Base-by-base conservation (phyloP, 2,888 invertebrate species). In the Monochamus alternatus region DNA sequence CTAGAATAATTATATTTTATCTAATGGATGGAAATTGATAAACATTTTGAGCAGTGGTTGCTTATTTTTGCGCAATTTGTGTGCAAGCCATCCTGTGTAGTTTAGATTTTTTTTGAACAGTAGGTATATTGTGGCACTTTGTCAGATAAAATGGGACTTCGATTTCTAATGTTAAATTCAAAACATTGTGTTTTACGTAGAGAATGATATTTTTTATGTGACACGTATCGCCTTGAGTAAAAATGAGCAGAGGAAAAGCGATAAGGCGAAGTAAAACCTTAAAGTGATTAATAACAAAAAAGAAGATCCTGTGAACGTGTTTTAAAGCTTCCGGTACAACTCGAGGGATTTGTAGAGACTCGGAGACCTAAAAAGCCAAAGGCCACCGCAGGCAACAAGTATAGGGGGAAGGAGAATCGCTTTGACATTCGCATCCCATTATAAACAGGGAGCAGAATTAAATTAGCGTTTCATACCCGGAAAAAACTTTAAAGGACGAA, bases 311-410 rank as follows among this genome's bases (percentile, higher is more conserved):
- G 81, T 79, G 83, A 84, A 83, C 84, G 84, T 84, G 84, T 85
- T 86, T 86, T 86, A 85, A 85, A 84, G 83, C 84, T 86, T 86
- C 85, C 85, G 81, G 84, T 83, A 82, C 81, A 84, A 84, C 84
- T 81, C 81, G 74, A 78, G 86, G 84, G 86, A 86, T 84, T 84
- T 84, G 81, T 81, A 78, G 81, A 81, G 81, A 78, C 75, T 79
- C 78, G 81, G 81, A 83, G 81, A 82, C 80, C 78, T 81, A 76
- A 81, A 81, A 82, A 83, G 83, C 82, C 81, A 85, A 83, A 84
- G 84, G 84, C 84, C 83, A 85, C 86, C 85, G 84, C 85, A 85
- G 86, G 86, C 86, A 87, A 87, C 87, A 87, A 87, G 87, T 87
- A 83, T 82, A 81, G 84, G 82, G 79, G 82, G 84, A 84, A 82